Percentiles rank a stretch among this genome's conserved stretches.
Evolutionary conservation across 2,797 vertebrate species (phyloP).

Genomic region (Rhynchonycteris naso): DNA sequence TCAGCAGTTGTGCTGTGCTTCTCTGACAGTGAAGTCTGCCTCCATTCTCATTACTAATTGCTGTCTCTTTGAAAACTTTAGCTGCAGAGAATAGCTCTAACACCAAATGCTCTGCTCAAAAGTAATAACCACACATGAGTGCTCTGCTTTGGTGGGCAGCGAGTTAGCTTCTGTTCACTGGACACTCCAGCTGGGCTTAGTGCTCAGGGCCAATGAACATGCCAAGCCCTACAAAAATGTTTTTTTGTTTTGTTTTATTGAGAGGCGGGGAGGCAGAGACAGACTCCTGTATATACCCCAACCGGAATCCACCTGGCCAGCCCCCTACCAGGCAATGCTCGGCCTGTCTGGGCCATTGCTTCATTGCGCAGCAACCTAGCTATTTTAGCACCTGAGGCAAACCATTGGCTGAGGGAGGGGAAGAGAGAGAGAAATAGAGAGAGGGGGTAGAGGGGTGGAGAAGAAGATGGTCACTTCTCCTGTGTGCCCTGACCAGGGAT

Average conservation of each 20-base stretch:
- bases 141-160: not conserved
- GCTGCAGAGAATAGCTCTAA: not conserved
- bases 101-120: not conserved
- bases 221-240: not conserved
- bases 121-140: not conserved
- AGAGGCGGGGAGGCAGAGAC: too few species aligned
- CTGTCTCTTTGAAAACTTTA: not conserved
- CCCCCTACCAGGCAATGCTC: too few species aligned
- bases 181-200: not conserved
- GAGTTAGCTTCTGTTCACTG: not conserved
- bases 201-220: not conserved
- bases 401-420: too few species aligned
- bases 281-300: too few species aligned
- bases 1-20: not conserved
- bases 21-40: not conserved
- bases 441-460: too few species aligned
- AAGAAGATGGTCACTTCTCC: too few species aligned
- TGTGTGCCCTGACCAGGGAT: too few species aligned
- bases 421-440: too few species aligned
- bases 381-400: too few species aligned
- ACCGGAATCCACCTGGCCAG: too few species aligned
- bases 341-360: too few species aligned
- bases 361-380: too few species aligned
- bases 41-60: conserved; percentile 4
- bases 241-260: not conserved